Conservation (phyloP, 2,888 invertebrate genomes). For the Netelia melanura region DNA sequence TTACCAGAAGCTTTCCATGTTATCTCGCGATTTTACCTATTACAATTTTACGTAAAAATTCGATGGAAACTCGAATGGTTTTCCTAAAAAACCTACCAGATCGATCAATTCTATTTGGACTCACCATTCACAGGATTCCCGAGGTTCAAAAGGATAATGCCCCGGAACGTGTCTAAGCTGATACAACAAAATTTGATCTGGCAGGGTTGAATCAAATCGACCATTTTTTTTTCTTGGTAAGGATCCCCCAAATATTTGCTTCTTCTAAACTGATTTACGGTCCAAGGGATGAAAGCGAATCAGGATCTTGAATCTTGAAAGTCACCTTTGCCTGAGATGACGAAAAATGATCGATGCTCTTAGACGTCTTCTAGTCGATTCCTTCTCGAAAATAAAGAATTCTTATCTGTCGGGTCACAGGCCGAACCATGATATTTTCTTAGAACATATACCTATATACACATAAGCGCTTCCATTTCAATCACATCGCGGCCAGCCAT, state of each 20-base stretch:
- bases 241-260: neutral
- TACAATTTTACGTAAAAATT: neutral
- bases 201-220: too few relatives aligned
- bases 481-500: conserved; percentile 45
- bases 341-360: conserved; percentile 35
- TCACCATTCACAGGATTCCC: neutral
- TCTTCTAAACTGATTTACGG: neutral
- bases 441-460: neutral
- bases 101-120: neutral
- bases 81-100: neutral
- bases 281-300: neutral
- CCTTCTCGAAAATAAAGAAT: conserved; percentile 49
- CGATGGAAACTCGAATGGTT: neutral
- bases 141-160: neutral
- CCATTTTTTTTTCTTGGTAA: too few relatives aligned
- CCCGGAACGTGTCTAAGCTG: neutral
- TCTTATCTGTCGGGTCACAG: conserved; percentile 59
- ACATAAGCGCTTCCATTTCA: conserved; percentile 16
- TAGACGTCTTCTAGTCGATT: conserved; percentile 20
- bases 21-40: neutral
- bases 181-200: neutral
- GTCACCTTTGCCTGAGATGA: neutral
- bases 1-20: neutral
- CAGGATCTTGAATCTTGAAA: neutral
- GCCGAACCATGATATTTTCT: conserved; percentile 5